Conservation (phyloP, 2,797 vertebrate genomes). For the Phataginus tricuspis region DNA sequence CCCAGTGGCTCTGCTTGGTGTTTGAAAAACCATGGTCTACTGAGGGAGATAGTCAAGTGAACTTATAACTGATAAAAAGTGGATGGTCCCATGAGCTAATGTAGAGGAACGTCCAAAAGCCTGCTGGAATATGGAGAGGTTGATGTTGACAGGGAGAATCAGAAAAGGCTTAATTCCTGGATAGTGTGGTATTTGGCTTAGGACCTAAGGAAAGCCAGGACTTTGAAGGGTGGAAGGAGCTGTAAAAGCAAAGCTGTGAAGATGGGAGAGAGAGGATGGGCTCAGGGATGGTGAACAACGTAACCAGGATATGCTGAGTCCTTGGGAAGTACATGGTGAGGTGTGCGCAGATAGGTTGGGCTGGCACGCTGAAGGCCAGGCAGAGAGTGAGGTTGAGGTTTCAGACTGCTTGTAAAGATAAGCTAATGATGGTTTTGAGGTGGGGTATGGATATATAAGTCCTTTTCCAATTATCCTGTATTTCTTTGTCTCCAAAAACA, state of each 20-base stretch:
- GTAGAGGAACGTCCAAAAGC: neutral
- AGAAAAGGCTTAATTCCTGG: neutral
- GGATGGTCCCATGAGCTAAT: neutral
- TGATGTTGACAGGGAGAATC: neutral
- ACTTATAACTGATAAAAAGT: neutral
- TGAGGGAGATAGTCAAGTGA: neutral
- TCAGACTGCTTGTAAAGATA: neutral
- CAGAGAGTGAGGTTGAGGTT: neutral
- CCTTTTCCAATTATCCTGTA: neutral
- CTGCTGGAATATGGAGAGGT: neutral
- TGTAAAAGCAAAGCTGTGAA: neutral
- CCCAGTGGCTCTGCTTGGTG: neutral
- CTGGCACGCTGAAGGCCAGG: neutral
- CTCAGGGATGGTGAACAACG: neutral
- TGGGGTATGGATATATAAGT: neutral
- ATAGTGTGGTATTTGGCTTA: neutral
- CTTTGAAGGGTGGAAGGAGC: neutral
- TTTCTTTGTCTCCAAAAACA: conserved; percentile 39
- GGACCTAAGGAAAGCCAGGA: neutral
- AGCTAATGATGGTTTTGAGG: neutral
- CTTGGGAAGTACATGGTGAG: neutral
- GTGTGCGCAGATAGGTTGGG: neutral
- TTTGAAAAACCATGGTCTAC: neutral
- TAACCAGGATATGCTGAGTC: neutral
- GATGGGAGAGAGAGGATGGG: neutral